A percentile compares a stretch with the other conserved stretches of the same genome.
phyloP scores from a whole-genome alignment of 2,113 vertebrate species.

The Poeciliopsis turrubarensis region DNA sequence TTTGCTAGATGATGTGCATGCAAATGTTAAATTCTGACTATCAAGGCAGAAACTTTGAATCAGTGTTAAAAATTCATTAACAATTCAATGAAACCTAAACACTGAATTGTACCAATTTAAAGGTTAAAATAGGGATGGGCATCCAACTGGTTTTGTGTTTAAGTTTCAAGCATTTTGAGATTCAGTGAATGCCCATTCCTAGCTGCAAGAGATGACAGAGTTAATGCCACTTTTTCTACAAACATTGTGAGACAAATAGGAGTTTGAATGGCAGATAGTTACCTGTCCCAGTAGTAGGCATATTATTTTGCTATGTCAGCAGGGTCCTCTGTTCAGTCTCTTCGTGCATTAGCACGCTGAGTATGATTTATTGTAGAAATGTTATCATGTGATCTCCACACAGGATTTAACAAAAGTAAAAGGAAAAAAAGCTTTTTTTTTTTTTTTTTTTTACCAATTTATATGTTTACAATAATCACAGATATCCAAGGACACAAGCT shows the following conservation, averaged over 20 bases:
- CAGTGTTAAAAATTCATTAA: background rate
- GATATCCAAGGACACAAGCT: constrained; percentile 58
- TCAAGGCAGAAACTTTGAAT: background rate
- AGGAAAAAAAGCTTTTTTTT: constrained; percentile 79
- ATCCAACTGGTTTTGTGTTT: constrained; percentile 28
- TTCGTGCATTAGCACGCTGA: constrained; percentile 99
- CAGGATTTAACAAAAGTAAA: constrained; percentile 90
- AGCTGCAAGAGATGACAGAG: constrained; percentile 62
- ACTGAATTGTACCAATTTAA: constrained; percentile 18
- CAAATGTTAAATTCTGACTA: constrained; percentile 27
- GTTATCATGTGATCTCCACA: constrained; percentile 99
- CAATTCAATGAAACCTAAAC: constrained; percentile 16
- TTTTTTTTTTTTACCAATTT: constrained; percentile 46
- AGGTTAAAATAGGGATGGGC: constrained; percentile 48
- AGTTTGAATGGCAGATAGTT: constrained; percentile 99
- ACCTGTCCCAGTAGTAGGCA: constrained; percentile 99
- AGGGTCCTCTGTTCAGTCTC: constrained; percentile 99
- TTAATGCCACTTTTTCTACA: constrained; percentile 66
- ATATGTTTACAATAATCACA: constrained; percentile 67
- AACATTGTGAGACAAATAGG: constrained; percentile 85
- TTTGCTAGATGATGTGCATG: constrained; percentile 24
- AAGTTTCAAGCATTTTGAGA: background rate
- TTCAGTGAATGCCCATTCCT: constrained; percentile 54
- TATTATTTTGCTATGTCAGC: constrained; percentile 99
- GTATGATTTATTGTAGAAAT: constrained; percentile 99